phyloP scores from a whole-genome alignment of 2,888 invertebrate genomes.

The Perithous albicinctus region DNA sequence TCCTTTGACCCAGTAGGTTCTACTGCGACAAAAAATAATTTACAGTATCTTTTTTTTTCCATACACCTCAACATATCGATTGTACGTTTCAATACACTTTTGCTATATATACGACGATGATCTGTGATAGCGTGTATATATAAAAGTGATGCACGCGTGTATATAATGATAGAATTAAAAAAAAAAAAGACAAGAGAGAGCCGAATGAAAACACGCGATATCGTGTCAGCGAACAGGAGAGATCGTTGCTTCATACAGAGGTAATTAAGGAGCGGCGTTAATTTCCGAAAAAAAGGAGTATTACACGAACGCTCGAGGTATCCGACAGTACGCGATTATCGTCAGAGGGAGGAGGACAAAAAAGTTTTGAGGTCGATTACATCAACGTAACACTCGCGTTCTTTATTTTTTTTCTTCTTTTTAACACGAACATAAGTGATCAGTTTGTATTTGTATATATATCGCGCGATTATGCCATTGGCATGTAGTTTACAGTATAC shows the following conservation, averaged over 20 bases:
- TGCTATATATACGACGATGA: slow-evolving; percentile 9
- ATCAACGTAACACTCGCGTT: slow-evolving; percentile 63
- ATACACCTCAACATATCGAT: neutral
- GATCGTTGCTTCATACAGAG: slow-evolving; percentile 68
- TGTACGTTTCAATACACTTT: slow-evolving; percentile 31
- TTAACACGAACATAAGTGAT: slow-evolving; percentile 39
- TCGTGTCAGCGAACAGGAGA: slow-evolving; percentile 54
- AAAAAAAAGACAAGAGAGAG: neutral
- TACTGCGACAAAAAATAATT: slow-evolving; percentile 6
- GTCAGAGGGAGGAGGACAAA: slow-evolving; percentile 28
- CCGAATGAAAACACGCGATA: slow-evolving; percentile 55
- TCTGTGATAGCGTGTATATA: slow-evolving; percentile 8
- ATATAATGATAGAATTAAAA: slow-evolving; percentile 44
- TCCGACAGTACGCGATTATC: slow-evolving; percentile 46
- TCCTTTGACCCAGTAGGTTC: slow-evolving; percentile 25
- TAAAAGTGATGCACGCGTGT: slow-evolving; percentile 49
- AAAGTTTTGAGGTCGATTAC: slow-evolving; percentile 65
- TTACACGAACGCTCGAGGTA: slow-evolving; percentile 10
- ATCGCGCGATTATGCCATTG: slow-evolving; percentile 26
- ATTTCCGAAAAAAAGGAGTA: slow-evolving; percentile 66
- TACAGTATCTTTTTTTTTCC: neutral
- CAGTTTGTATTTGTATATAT: slow-evolving; percentile 54
- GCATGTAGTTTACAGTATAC: slow-evolving; percentile 5
- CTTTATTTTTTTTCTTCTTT: slow-evolving; percentile 36
- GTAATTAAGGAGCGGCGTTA: slow-evolving; percentile 74